Evolutionary conservation across 1,140 invertebrate species (phyloP).

Genomic region (Hyles vespertilio): DNA sequence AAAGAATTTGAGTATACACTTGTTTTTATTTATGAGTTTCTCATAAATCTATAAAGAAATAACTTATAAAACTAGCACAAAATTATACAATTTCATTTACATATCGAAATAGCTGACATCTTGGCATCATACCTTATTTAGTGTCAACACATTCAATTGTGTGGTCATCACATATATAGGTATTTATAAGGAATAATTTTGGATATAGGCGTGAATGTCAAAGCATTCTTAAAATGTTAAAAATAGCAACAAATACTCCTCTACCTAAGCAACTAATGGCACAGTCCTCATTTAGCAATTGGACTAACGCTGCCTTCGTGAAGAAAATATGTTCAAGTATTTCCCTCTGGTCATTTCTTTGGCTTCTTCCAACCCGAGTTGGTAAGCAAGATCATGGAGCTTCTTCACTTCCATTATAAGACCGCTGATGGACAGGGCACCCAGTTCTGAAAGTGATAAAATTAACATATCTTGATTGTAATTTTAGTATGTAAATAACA

Average conservation of each 20-base stretch:
- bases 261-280: too few relatives aligned
- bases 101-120: too few relatives aligned
- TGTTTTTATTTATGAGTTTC: too few relatives aligned
- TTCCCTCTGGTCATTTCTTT: slow-evolving; percentile 98
- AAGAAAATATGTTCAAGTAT: slow-evolving; percentile 92
- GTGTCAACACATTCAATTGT: too few relatives aligned
- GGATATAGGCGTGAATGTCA: too few relatives aligned
- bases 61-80: not conserved
- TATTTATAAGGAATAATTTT: too few relatives aligned
- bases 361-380: slow-evolving; percentile 94
- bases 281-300: not conserved
- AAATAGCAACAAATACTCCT: too few relatives aligned
- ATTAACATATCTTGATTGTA: slow-evolving; percentile 6
- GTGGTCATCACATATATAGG: too few relatives aligned
- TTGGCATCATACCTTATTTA: too few relatives aligned
- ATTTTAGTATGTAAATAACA: not conserved
- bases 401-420: slow-evolving; percentile 94
- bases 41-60: not conserved
- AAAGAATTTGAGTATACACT: too few relatives aligned
- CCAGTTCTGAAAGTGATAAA: slow-evolving; percentile 81
- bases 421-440: slow-evolving; percentile 85
- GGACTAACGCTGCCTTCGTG: slow-evolving; percentile 47
- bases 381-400: slow-evolving; percentile 94
- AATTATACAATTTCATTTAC: not conserved
- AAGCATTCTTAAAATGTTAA: too few relatives aligned